Conservation (phyloP, 2,888 invertebrate genomes). For the Lissocephala sabroskyi region DNA sequence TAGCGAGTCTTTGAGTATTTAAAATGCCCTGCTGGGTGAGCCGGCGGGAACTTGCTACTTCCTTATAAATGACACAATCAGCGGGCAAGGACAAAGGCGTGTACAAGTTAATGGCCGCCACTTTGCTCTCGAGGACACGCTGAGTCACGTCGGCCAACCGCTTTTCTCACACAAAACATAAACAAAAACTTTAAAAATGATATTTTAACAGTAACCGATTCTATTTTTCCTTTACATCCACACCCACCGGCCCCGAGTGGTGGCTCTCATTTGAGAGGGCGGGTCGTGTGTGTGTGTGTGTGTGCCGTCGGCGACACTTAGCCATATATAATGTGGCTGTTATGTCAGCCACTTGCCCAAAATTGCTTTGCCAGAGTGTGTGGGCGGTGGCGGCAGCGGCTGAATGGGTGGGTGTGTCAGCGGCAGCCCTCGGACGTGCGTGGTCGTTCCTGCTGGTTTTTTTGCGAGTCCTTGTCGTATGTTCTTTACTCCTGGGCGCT, state of each 20-base stretch:
- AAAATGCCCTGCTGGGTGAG: too few relatives aligned
- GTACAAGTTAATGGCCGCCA: too few relatives aligned
- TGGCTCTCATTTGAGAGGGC: too few relatives aligned
- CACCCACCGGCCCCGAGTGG: too few relatives aligned
- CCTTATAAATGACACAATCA: too few relatives aligned
- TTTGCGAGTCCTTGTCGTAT: constrained; percentile 12
- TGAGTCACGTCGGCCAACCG: too few relatives aligned
- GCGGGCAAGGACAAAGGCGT: too few relatives aligned
- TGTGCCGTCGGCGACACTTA: constrained; percentile 55
- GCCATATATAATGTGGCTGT: constrained; percentile 62
- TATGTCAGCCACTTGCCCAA: constrained; percentile 60
- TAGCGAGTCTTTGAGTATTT: too few relatives aligned
- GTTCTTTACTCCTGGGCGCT: background rate
- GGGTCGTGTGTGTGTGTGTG: constrained; percentile 13
- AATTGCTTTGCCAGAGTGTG: constrained; percentile 46
- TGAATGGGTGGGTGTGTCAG: background rate
- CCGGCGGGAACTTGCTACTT: too few relatives aligned
- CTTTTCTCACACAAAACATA: constrained; percentile 54
- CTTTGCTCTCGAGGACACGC: too few relatives aligned
- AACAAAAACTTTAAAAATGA: constrained; percentile 57
- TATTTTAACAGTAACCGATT: constrained; percentile 50
- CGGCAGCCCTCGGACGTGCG: background rate
- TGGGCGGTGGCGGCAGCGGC: too few relatives aligned
- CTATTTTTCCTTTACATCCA: background rate
- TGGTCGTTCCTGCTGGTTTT: too few relatives aligned